Conservation (phyloP, 2,888 invertebrate species). For the Leistus spinibarbis region DNA sequence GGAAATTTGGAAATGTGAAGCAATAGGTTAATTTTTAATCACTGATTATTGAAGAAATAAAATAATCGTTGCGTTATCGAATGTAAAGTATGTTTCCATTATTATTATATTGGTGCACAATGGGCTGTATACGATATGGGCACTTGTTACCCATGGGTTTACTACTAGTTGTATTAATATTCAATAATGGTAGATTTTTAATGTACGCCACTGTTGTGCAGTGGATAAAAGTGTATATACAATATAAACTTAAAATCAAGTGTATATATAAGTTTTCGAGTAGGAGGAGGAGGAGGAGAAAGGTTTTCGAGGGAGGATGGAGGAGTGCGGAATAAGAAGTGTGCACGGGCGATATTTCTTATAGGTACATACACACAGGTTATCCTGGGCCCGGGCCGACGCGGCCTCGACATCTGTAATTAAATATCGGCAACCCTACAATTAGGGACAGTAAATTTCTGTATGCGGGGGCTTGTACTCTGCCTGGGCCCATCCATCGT, state of each 20-base stretch:
- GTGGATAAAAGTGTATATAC: not conserved
- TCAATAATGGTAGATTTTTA: not conserved
- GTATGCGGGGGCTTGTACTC: constrained; percentile 62
- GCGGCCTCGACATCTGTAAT: constrained; percentile 70
- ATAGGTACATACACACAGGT: constrained; percentile 5
- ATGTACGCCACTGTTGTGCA: not conserved
- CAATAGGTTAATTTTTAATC: too few species aligned
- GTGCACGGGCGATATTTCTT: constrained; percentile 42
- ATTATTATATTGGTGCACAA: too few species aligned
- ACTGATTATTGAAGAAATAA: too few species aligned
- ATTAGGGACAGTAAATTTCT: constrained; percentile 86
- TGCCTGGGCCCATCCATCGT: constrained; percentile 27
- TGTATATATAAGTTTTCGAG: not conserved
- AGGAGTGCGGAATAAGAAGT: not conserved
- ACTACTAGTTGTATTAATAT: too few species aligned
- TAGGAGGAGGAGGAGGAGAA: not conserved
- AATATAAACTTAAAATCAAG: not conserved
- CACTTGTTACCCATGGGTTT: too few species aligned
- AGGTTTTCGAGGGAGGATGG: not conserved
- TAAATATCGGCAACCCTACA: constrained; percentile 82
- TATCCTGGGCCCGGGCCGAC: constrained; percentile 44
- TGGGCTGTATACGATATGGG: too few species aligned
- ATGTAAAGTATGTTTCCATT: too few species aligned
- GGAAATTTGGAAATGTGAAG: too few species aligned
- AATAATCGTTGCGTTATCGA: too few species aligned